Base-by-base conservation (phyloP, 1,140 invertebrate genomes). In the Geopemphigus sp. region DNA sequence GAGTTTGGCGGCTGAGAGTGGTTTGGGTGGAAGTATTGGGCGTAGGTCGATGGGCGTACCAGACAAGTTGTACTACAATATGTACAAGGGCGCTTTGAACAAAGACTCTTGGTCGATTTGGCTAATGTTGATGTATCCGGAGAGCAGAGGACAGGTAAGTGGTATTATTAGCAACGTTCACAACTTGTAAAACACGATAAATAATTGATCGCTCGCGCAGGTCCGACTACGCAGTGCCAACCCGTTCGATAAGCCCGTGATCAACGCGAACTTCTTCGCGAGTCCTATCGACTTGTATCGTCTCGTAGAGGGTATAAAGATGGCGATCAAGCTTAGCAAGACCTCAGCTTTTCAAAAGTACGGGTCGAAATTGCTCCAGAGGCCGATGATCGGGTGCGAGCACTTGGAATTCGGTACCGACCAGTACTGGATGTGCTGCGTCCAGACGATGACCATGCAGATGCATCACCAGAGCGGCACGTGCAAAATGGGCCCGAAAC, bases 201-300 rank as follows among this genome's bases (percentile, higher is more conserved):
- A 50, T 50, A 50, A 50, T 47, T 17, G 5, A 59, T 24, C 24
- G 19, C 22, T 80, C 3, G 4, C 5, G 14, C 22, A 84, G 87
- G 1, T 92, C 6, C 88, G 85, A 0, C 83, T 96, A 12, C 88
- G 87, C 68, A 90, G 88, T 61, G 85, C 86, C 12, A 89, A 95
- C 87, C 94, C 94, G 0, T 87, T 88, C 0, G 88, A 91, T 47
- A 88, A 89, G 85, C 95, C 95, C 0, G 85, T 88, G 63, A 90
- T 97, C 81, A 86, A 93, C 47, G 90, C 92, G 0, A 95, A 94
- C 85, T 95, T 94, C 84, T 91, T 94, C 83, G 85, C 88, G 19
- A 85, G 92, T 82, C 85, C 88, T 1, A 85, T 90, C 11, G 93
- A 95, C 84, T 82, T 94, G 3, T 84, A 86, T 14, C 89, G 89